These are phyloP conservation scores for Pimpla rufipes DNA, from an alignment of 2,888 invertebrate species.

Conservation along the genomic window DNA sequence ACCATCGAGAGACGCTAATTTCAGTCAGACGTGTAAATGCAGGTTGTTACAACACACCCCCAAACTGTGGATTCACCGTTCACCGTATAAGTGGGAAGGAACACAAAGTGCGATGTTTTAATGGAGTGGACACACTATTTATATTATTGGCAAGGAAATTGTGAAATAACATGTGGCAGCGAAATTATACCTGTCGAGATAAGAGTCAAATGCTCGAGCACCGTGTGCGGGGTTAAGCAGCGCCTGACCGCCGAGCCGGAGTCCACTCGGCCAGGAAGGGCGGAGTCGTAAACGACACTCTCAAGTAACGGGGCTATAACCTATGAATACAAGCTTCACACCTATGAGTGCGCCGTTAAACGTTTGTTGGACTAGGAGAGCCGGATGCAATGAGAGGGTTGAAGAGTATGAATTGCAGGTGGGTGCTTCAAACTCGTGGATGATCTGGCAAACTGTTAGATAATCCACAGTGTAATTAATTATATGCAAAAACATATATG, in stretches of 20 bases:
- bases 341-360: conserved; percentile 2
- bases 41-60: background rate
- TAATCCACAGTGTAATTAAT: too few relatives aligned
- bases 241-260: background rate
- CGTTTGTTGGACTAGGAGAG: background rate
- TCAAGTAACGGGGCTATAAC: background rate
- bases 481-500: too few relatives aligned
- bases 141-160: background rate
- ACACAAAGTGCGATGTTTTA: background rate
- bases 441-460: too few relatives aligned
- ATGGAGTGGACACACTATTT: background rate
- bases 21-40: background rate
- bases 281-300: background rate
- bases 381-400: conserved; percentile 5
- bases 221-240: background rate
- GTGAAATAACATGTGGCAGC: background rate
- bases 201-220: background rate
- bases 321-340: background rate
- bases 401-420: conserved; percentile 3
- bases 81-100: background rate
- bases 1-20: background rate
- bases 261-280: background rate
- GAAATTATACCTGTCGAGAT: background rate
- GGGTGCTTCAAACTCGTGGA: background rate
- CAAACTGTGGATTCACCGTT: background rate